Evolutionary conservation across 1,140 invertebrate genomes (phyloP).

Genomic region (Microplitis demolitor): DNA sequence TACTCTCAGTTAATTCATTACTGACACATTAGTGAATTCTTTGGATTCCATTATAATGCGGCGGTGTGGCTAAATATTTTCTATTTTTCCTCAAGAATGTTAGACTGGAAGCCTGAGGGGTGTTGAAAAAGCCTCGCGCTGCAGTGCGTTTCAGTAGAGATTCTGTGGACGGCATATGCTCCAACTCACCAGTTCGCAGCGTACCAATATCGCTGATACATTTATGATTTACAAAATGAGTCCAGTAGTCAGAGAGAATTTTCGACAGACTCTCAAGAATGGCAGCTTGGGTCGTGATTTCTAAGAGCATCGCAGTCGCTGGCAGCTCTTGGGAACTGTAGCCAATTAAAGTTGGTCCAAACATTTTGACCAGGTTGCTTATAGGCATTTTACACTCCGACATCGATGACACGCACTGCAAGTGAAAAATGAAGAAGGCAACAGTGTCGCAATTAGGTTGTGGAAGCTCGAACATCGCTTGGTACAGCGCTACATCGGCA

Average conservation of each 20-base stretch:
- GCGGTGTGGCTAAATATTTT: slow-evolving; percentile 58
- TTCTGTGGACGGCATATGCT: slow-evolving; percentile 64
- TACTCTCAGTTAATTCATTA: too few species aligned
- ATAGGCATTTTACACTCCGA: slow-evolving; percentile 80
- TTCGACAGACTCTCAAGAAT: slow-evolving; percentile 71
- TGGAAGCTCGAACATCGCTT: slow-evolving; percentile 76
- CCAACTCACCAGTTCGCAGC: slow-evolving; percentile 50
- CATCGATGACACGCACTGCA: slow-evolving; percentile 77
- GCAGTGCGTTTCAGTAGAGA: slow-evolving; percentile 59
- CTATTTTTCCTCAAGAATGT: slow-evolving; percentile 54
- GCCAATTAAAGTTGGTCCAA: slow-evolving; percentile 85
- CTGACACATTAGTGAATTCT: too few species aligned
- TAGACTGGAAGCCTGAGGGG: slow-evolving; percentile 53
- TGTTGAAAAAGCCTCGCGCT: slow-evolving; percentile 55
- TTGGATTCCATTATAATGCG: slow-evolving; percentile 49
- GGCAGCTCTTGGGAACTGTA: slow-evolving; percentile 73
- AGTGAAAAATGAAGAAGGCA: slow-evolving; percentile 82
- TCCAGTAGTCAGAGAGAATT: slow-evolving; percentile 72
- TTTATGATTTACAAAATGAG: slow-evolving; percentile 63
- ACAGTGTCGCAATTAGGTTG: slow-evolving; percentile 86
- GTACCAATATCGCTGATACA: slow-evolving; percentile 43
- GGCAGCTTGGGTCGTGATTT: slow-evolving; percentile 67
- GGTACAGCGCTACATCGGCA: slow-evolving; percentile 66
- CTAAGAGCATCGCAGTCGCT: slow-evolving; percentile 67
- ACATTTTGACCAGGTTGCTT: slow-evolving; percentile 78